These are phyloP conservation scores for Oscheius sp. DNA, from an alignment of 1,140 invertebrate species.

Conservation along the genomic window DNA sequence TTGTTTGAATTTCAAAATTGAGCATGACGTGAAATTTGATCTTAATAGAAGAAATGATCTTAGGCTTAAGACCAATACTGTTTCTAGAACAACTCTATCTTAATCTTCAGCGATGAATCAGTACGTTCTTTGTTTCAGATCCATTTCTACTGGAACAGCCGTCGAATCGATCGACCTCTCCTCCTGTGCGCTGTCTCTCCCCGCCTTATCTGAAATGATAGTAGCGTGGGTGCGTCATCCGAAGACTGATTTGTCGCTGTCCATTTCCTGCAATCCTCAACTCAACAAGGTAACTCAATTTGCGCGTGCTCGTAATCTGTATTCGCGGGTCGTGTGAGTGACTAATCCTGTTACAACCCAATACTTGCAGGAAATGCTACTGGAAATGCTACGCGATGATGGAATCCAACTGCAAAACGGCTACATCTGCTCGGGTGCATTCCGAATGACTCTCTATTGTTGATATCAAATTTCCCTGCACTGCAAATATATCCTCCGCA, in stretches of 20 bases:
- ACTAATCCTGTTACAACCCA: background rate
- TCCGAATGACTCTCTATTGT: background rate
- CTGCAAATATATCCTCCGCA: no score
- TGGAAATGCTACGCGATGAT: background rate
- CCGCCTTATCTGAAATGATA: background rate
- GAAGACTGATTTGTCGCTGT: background rate
- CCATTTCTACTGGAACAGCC: background rate
- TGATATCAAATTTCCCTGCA: no score
- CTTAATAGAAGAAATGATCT: no score
- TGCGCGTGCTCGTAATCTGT: no score
- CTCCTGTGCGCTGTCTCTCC: background rate
- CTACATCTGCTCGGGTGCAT: background rate
- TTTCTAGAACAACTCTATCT: no score
- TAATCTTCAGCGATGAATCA: no score
- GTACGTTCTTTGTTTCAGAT: no score
- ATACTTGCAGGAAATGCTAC: background rate
- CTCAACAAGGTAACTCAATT: background rate
- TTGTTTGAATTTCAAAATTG: no score
- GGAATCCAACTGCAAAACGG: background rate
- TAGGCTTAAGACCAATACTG: no score
- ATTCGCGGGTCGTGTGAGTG: no score
- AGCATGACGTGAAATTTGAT: no score
- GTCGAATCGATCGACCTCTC: background rate
- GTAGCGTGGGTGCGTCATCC: background rate
- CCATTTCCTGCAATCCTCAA: background rate